Evolutionary conservation across 2,797 vertebrate species (phyloP).

Genomic region (Gambusia yucatana): DNA sequence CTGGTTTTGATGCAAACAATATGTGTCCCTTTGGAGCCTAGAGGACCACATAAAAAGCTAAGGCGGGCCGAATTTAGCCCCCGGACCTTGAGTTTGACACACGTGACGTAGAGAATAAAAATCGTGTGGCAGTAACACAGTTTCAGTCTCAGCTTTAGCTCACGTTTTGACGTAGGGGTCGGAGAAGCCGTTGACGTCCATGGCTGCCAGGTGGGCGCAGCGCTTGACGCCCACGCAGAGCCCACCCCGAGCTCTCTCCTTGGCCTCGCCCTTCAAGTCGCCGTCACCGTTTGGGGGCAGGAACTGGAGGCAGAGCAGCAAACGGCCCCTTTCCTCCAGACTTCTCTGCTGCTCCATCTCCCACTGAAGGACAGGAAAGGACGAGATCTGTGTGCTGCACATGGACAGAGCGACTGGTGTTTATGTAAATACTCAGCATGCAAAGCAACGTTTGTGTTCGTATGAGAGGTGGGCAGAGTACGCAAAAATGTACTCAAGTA

Average conservation of each 20-base stretch:
- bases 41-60: no score
- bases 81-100: no score
- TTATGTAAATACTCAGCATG: neutral
- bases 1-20: no score
- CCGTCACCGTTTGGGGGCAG: conserved; percentile 68
- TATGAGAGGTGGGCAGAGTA: no score
- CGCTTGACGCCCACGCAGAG: conserved; percentile 88
- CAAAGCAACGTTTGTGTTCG: neutral
- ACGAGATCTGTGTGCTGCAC: neutral
- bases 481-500: no score
- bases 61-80: no score
- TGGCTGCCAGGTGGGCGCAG: conserved; percentile 90
- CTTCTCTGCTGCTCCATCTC: conserved; percentile 86
- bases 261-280: conserved; percentile 72
- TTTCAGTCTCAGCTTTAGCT: conserved; percentile 46
- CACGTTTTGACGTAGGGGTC: conserved; percentile 94
- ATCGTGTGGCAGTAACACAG: no score
- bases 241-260: conserved; percentile 81
- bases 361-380: conserved; percentile 73
- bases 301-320: conserved; percentile 87
- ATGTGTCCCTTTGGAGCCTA: no score
- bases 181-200: conserved; percentile 92
- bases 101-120: no score
- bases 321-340: conserved; percentile 88
- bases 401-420: neutral